A percentile compares a stretch with the other conserved stretches of the same genome.
Conservation (phyloP, 2,113 vertebrate species). For the Tenrec ecaudatus region DNA sequence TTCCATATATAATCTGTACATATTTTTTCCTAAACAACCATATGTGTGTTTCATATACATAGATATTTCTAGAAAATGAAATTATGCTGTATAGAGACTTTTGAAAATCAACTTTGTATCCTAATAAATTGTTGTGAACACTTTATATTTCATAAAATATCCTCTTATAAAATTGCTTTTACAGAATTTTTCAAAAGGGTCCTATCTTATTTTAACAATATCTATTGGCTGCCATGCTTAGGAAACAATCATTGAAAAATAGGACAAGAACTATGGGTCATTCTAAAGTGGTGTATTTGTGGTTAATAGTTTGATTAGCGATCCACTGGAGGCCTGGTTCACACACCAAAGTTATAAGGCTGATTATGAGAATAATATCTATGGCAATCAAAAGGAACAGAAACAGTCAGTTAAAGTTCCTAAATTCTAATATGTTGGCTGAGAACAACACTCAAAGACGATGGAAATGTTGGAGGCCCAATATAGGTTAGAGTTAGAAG, state of each 20-base stretch:
- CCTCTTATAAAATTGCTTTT: not conserved
- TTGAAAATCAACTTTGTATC: conserved; percentile 16
- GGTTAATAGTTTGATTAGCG: not conserved
- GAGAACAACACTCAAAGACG: not conserved
- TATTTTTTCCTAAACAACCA: not conserved
- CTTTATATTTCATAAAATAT: conserved; percentile 6
- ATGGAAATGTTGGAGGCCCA: not conserved
- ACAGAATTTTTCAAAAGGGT: not conserved
- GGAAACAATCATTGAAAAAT: not conserved
- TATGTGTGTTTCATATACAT: not conserved
- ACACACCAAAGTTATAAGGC: not conserved
- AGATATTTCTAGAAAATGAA: not conserved
- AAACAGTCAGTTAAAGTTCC: not conserved
- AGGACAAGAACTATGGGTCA: not conserved
- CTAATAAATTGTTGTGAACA: not conserved
- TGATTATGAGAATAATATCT: conserved; percentile 2
- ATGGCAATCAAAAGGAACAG: not conserved
- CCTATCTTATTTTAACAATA: conserved; percentile 16
- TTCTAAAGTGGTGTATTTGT: not conserved
- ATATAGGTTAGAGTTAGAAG: not conserved
- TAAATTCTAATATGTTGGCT: not conserved
- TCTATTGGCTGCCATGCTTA: not conserved
- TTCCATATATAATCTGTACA: not conserved
- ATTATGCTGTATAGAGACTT: not conserved
- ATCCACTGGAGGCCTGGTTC: not conserved